These are phyloP conservation scores for Lutjanus campechanus DNA, from an alignment of 2,797 vertebrate genomes.

Conservation along the genomic window DNA sequence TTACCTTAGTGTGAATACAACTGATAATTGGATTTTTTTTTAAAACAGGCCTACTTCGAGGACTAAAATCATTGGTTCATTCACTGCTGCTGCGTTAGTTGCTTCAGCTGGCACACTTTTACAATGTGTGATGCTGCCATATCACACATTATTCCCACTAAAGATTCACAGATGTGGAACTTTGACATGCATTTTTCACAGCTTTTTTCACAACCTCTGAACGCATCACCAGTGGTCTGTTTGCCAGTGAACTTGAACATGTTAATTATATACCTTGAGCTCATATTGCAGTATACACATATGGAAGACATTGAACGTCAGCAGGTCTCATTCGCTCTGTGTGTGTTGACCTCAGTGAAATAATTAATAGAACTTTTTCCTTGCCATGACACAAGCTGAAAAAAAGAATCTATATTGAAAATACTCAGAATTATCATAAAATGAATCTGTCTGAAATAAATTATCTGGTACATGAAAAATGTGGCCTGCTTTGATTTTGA, in stretches of 20 bases:
- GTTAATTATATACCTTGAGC: not conserved
- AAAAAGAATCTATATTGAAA: not conserved
- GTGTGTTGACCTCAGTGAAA: not conserved
- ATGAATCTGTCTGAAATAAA: conserved; percentile 24
- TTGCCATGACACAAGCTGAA: not conserved
- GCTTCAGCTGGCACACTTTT: conserved; percentile 10
- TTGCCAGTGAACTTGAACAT: not conserved
- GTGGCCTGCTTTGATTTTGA: conserved; percentile 9
- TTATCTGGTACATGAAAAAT: conserved; percentile 20
- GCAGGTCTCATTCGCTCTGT: not conserved
- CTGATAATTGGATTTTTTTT: not conserved
- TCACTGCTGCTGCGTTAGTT: conserved; percentile 16
- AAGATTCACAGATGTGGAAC: not conserved
- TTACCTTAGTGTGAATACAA: not conserved
- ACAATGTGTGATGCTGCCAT: not conserved
- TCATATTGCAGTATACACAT: not conserved
- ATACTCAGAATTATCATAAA: not conserved
- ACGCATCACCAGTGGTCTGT: not conserved
- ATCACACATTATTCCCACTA: conserved; percentile 11
- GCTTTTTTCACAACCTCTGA: not conserved
- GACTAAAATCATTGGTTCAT: not conserved
- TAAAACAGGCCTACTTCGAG: not conserved
- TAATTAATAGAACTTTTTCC: not conserved
- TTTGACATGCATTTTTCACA: not conserved
- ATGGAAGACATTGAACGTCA: not conserved